phyloP scores from a whole-genome alignment of 2,113 vertebrate genomes.

The Caloenas nicobarica region DNA sequence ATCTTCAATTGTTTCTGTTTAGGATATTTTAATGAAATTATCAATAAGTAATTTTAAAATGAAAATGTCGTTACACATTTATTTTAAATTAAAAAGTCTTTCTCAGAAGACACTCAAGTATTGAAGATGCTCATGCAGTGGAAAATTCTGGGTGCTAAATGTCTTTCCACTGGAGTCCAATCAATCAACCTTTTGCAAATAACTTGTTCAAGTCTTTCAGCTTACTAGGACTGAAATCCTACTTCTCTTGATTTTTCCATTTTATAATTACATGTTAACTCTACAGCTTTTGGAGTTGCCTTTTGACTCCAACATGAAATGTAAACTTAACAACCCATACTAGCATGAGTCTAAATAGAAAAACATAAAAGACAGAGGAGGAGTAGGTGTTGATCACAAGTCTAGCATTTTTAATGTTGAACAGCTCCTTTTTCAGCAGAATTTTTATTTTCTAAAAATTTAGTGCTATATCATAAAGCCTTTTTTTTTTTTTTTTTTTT shows the following conservation, averaged over 20 bases:
- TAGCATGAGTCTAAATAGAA: neutral
- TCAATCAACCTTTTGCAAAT: neutral
- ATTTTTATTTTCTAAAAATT: slow-evolving; percentile 68
- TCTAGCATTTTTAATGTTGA: slow-evolving; percentile 9
- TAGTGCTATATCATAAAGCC: slow-evolving; percentile 47
- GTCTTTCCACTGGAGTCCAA: rapidly evolving
- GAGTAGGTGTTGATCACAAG: slow-evolving; percentile 20
- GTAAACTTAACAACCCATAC: neutral
- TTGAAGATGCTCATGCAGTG: neutral
- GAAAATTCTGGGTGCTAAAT: neutral
- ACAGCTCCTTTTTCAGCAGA: slow-evolving; percentile 48
- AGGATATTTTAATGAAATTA: neutral
- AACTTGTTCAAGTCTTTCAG: neutral
- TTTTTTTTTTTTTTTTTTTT: slow-evolving; percentile 20
- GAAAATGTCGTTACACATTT: neutral
- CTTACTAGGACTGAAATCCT: neutral
- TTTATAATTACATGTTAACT: slow-evolving; percentile 27
- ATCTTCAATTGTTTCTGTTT: neutral
- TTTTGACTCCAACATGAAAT: neutral
- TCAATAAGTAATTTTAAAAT: neutral
- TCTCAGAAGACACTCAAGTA: neutral
- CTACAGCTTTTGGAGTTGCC: neutral
- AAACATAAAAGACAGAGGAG: neutral
- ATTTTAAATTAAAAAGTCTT: neutral
- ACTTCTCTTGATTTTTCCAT: neutral